Conservation (phyloP, 2,888 invertebrate species). For the Drosophila cracens region DNA sequence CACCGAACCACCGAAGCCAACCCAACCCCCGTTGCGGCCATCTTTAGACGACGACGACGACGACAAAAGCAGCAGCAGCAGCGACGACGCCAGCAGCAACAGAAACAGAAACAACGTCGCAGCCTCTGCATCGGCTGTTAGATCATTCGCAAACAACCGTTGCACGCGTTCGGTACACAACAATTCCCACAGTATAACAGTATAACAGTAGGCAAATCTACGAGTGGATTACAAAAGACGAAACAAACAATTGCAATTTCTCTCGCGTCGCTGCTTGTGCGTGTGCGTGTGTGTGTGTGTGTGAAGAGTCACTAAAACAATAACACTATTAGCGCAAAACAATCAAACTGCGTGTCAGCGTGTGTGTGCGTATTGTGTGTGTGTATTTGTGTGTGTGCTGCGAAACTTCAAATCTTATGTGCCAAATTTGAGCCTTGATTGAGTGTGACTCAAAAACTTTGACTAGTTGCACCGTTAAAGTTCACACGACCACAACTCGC, state of each 20-base stretch:
- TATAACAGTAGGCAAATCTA: slow-evolving; percentile 44
- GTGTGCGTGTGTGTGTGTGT: slow-evolving; percentile 7
- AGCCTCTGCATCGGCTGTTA: slow-evolving; percentile 65
- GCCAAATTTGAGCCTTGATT: slow-evolving; percentile 83
- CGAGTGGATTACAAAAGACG: slow-evolving; percentile 35
- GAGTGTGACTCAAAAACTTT: slow-evolving; percentile 70
- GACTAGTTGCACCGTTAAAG: slow-evolving; percentile 41
- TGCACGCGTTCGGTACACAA: slow-evolving; percentile 75
- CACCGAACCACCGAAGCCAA: slow-evolving; percentile 37
- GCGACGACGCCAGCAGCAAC: slow-evolving; percentile 20
- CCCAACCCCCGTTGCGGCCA: slow-evolving; percentile 69
- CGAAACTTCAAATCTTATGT: slow-evolving; percentile 54
- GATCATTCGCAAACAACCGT: slow-evolving; percentile 82
- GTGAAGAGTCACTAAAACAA: slow-evolving; percentile 23
- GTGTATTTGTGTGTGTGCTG: slow-evolving; percentile 14
- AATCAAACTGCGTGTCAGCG: slow-evolving; percentile 40
- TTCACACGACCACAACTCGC: slow-evolving; percentile 35
- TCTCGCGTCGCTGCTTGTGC: slow-evolving; percentile 28
- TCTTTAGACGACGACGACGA: slow-evolving; percentile 51
- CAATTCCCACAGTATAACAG: slow-evolving; percentile 29
- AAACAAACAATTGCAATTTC: slow-evolving; percentile 50
- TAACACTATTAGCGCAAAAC: slow-evolving; percentile 21
- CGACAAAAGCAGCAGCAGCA: slow-evolving; percentile 9
- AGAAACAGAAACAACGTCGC: slow-evolving; percentile 66
- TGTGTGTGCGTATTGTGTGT: background rate